Base-by-base conservation (phyloP, 2,888 invertebrate genomes). In the Tubulanus polymorphus region DNA sequence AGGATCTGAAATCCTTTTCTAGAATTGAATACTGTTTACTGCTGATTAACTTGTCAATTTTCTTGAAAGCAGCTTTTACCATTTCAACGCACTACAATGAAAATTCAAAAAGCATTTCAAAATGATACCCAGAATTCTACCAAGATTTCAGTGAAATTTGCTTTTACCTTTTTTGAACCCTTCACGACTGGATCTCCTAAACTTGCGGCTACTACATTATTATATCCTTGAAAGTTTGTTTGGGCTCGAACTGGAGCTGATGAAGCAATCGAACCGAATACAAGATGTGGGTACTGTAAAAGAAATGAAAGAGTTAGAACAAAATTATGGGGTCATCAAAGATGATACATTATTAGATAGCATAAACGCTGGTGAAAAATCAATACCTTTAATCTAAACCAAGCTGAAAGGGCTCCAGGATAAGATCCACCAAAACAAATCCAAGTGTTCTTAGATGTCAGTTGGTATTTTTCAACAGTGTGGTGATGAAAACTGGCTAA, bases 381-480 rank as follows among this genome's bases (percentile, higher is more conserved):
- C n/a, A n/a, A n/a, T n/a, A 67, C 70, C 65, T 70, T 70, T 8
- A 70, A 20, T 54, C 70, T 60, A 54, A 69, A 68, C 70, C 70
- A 70, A 28, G 70, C 70, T 12, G 70, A 69, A 32, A 70, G 59
- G 1, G 67, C 63, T 1, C 70, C 70, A 27, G 70, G 64, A 51
- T 70, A 70, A 45, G 68, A 68, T 1, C 70, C 70, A 20, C 70
- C 70, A 57, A 67, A 68, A 57, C 64, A 68, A 10, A 70, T 62
- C 70, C 70, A 70, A 8, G 53, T 60, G 23, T 67, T 60, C 2
- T 47, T 23, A 5, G 37, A 47, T 5, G 66, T 54, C 6, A 70
- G 55, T 2, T 58, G 55, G 51, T 63, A 65, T 28, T 55, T 56
- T 18, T 59, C 35, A 2, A 55, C 47, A 25, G 64, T 61, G 29